Base-by-base conservation (phyloP, 2,888 invertebrate species). In the Melanostoma scalare region DNA sequence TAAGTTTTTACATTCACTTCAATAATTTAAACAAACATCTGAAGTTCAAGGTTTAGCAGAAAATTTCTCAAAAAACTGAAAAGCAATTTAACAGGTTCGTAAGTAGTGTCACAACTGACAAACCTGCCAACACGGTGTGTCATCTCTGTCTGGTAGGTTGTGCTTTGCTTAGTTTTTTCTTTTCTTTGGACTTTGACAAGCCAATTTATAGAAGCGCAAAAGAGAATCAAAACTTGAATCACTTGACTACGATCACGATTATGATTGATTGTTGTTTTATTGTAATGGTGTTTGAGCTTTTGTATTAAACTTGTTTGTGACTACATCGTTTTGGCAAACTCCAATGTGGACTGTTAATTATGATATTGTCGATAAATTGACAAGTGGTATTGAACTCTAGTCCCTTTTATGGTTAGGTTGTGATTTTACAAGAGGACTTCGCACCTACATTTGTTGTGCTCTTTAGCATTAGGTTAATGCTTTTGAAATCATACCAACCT, bases 31-130 rank as follows among this genome's bases (percentile, higher is more conserved):
- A 46, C 44, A 67, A 52, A 63, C 65, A 55, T n/a, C 50, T 40
- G 65, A 81, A 81, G 80, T 81, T 81, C 80, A 81, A 81, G 80
- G 80, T 76, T 76, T 56, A 40, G 8, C 40, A 35, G 50, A 35
- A 4, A 30, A 46, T 63, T 73, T 73, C 60, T 38, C n/a, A 35
- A 58, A 48, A 46, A n/a, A 50, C 8, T 6, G 0, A 40, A 71
- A 58, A 60, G 50, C 50, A 33, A 71, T 44, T 40, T 35, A 76
- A 81, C 80, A 55, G 75, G 76, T 81, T 71, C 71, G 35, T 35
- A 4, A 61, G 35, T 33, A 63, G 58, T 75, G 63, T 63, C 74
- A 75, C 46, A 71, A 67, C 38, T 42, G 35, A 38, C 61, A 65
- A 55, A 71, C 60, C 38, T 42, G 35, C 35, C 61, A 65, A 55